These are phyloP conservation scores for Melanogrammus aeglefinus DNA, from an alignment of 2,797 vertebrate species.

Conservation along the genomic window DNA sequence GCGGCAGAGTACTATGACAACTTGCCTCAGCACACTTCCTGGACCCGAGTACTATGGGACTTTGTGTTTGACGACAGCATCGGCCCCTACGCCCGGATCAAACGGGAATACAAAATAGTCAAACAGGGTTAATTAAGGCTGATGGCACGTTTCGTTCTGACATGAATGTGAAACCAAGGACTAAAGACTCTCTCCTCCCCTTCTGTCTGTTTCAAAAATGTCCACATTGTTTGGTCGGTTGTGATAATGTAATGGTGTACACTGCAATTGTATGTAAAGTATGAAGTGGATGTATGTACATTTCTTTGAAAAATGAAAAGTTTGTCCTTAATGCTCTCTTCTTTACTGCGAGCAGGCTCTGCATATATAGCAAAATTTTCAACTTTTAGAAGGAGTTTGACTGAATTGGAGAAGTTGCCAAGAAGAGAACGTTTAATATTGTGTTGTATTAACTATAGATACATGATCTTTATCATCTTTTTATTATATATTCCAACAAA, in stretches of 20 bases:
- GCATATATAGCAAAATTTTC: neutral
- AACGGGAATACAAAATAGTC: slow-evolving; percentile 81
- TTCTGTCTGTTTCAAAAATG: neutral
- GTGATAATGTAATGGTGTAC: neutral
- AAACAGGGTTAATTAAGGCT: slow-evolving; percentile 61
- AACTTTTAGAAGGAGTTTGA: neutral
- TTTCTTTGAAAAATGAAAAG: slow-evolving; percentile 3
- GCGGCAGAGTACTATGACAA: slow-evolving; percentile 93
- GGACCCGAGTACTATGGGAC: slow-evolving; percentile 92
- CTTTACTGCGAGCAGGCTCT: slow-evolving; percentile 8
- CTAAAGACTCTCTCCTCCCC: neutral
- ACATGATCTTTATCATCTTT: neutral
- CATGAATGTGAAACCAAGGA: slow-evolving; percentile 19
- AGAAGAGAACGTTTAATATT: neutral
- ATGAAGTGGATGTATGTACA: neutral
- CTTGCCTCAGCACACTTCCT: slow-evolving; percentile 91
- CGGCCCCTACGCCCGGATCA: slow-evolving; percentile 89
- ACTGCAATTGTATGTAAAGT: slow-evolving; percentile 3
- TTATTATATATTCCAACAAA: neutral
- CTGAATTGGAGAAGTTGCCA: neutral
- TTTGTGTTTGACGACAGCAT: slow-evolving; percentile 91
- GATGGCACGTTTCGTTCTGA: slow-evolving; percentile 4
- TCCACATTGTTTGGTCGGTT: neutral
- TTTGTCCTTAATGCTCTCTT: slow-evolving; percentile 5
- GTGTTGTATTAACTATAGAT: neutral